Percentiles rank a stretch among this genome's conserved stretches.
Evolutionary conservation across 2,888 invertebrate genomes (phyloP).

Genomic region (Sinohyriopsis cumingii): DNA sequence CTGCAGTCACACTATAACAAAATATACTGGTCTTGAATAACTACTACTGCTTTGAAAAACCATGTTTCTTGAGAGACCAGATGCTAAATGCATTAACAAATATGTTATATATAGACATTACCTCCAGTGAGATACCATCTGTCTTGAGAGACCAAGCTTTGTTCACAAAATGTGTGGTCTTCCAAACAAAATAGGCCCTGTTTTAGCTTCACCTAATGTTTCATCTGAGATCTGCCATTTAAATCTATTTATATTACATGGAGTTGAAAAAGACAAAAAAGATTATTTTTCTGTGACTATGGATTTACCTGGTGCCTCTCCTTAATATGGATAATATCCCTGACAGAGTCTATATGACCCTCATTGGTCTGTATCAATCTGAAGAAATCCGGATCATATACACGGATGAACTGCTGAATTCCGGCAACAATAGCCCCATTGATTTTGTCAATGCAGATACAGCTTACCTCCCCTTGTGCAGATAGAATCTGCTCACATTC

Average conservation of each 20-base stretch:
- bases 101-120: too few relatives aligned
- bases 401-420: conserved; percentile 66
- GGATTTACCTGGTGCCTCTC: conserved; percentile 65
- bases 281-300: background rate
- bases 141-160: too few relatives aligned
- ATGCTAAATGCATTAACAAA: too few relatives aligned
- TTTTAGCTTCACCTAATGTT: too few relatives aligned
- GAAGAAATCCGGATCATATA: conserved; percentile 68
- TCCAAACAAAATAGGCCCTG: too few relatives aligned
- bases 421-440: conserved; percentile 69
- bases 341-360: conserved; percentile 68
- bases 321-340: conserved; percentile 68
- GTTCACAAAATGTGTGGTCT: too few relatives aligned
- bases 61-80: too few relatives aligned
- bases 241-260: background rate
- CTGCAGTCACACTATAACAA: too few relatives aligned
- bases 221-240: too few relatives aligned
- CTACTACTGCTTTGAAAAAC: too few relatives aligned
- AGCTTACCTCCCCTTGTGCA: conserved; percentile 59
- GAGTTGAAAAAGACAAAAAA: background rate
- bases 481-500: conserved; percentile 68
- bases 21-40: too few relatives aligned
- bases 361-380: conserved; percentile 69
- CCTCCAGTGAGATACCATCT: too few relatives aligned
- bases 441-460: conserved; percentile 64